Percentiles rank a stretch among this genome's conserved stretches.
Conservation (phyloP, 2,113 vertebrate species). For the Azemiops feae region DNA sequence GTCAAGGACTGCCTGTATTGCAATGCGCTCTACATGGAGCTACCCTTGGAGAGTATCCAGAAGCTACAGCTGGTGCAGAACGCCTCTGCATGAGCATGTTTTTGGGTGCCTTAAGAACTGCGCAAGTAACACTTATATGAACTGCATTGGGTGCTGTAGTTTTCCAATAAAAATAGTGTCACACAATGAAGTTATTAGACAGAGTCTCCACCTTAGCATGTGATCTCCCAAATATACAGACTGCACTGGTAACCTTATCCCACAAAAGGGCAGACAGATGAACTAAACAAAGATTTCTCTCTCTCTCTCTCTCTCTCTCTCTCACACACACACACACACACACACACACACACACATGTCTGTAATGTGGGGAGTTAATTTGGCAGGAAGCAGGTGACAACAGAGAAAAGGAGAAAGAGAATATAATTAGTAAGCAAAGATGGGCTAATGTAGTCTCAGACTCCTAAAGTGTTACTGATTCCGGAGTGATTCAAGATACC, state of each 20-base stretch:
- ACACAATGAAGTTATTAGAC: not conserved
- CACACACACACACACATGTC: not conserved
- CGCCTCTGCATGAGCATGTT: not conserved
- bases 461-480: not conserved
- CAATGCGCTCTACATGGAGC: not conserved
- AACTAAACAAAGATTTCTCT: not conserved
- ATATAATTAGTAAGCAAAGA: not conserved
- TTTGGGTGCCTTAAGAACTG: not conserved
- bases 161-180: not conserved
- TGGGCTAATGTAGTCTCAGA: not conserved
- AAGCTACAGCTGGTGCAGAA: not conserved
- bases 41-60: not conserved
- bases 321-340: no score
- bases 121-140: not conserved
- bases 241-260: not conserved
- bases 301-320: no score
- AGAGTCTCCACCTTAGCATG: not conserved
- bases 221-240: not conserved
- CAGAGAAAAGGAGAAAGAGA: not conserved
- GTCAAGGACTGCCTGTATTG: not conserved
- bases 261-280: not conserved
- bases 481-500: not conserved
- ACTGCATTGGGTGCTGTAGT: not conserved
- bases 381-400: not conserved
- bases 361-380: not conserved